Conservation (phyloP, 1,140 invertebrate genomes). For the Cardiocondyla obscurior region DNA sequence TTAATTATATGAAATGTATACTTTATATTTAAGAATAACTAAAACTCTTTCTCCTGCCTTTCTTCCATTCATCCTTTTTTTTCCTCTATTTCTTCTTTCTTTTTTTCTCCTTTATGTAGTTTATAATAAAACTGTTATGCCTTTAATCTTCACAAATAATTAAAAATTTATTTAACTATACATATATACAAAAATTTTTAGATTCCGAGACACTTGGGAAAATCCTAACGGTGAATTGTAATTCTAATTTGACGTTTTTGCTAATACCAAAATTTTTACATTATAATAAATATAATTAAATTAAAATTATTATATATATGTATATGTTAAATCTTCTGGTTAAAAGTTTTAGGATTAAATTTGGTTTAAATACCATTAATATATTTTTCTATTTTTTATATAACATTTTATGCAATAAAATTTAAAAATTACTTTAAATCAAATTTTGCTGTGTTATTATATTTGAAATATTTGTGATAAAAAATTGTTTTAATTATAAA, state of each 20-base stretch:
- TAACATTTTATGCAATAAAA: background rate
- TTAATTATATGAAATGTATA: conserved; percentile 46
- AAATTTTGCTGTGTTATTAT: background rate
- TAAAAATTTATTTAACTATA: background rate
- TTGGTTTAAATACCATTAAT: conserved; percentile 5
- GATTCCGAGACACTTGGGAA: no score
- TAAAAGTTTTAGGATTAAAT: conserved; percentile 8
- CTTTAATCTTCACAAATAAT: background rate
- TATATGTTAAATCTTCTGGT: background rate
- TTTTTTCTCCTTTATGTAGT: no score
- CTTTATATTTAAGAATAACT: conserved; percentile 30
- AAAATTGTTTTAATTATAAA: conserved; percentile 16
- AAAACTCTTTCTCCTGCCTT: background rate
- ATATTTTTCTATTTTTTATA: background rate
- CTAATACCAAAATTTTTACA: no score
- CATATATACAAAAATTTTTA: background rate
- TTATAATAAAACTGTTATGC: no score
- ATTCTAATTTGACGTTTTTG: no score
- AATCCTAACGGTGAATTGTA: no score
- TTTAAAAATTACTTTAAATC: conserved; percentile 1
- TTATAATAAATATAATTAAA: background rate
- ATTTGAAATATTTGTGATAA: background rate
- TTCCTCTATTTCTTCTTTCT: background rate
- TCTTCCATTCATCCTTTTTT: background rate
- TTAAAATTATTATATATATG: background rate